These are phyloP conservation scores for Mya arenaria DNA, from an alignment of 1,140 invertebrate genomes.

Conservation along the genomic window DNA sequence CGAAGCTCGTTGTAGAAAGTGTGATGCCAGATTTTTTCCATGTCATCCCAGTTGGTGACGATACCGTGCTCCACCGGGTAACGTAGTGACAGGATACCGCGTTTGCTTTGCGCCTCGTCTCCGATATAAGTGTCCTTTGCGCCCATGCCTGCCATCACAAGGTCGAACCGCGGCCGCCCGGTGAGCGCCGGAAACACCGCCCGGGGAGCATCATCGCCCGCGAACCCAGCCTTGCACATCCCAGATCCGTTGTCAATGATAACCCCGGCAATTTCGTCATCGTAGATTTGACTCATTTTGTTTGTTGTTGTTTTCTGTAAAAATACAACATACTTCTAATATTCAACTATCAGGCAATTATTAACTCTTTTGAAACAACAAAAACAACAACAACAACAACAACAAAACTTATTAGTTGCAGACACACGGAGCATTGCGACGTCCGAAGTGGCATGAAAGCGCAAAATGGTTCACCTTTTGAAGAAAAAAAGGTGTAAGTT, in stretches of 20 bases:
- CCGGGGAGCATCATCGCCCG: conserved; percentile 93
- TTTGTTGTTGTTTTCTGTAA: too few relatives aligned
- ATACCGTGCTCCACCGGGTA: conserved; percentile 83
- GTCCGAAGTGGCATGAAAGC: too few relatives aligned
- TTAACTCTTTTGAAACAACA: too few relatives aligned
- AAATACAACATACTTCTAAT: too few relatives aligned
- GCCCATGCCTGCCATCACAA: conserved; percentile 20
- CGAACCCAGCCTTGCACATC: conserved; percentile 92
- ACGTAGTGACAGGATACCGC: conserved; percentile 81
- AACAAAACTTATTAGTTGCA: too few relatives aligned
- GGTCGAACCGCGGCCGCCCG: conserved; percentile 88
- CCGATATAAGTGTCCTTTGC: conserved; percentile 79
- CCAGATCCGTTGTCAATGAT: conserved; percentile 92
- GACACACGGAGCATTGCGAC: too few relatives aligned
- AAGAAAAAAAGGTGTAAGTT: too few relatives aligned
- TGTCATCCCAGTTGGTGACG: conserved; percentile 96
- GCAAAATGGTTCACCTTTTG: too few relatives aligned
- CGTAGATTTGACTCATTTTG: too few relatives aligned
- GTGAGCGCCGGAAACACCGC: conserved; percentile 95
- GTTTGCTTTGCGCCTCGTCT: conserved; percentile 86
- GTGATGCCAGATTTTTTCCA: conserved; percentile 84
- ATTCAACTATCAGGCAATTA: too few relatives aligned
- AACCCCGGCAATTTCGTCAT: conserved; percentile 91
- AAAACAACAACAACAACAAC: too few relatives aligned
- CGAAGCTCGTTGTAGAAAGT: conserved; percentile 95